Conservation (phyloP, 2,797 vertebrate genomes). For the Phrynocephalus guinanensis region DNA sequence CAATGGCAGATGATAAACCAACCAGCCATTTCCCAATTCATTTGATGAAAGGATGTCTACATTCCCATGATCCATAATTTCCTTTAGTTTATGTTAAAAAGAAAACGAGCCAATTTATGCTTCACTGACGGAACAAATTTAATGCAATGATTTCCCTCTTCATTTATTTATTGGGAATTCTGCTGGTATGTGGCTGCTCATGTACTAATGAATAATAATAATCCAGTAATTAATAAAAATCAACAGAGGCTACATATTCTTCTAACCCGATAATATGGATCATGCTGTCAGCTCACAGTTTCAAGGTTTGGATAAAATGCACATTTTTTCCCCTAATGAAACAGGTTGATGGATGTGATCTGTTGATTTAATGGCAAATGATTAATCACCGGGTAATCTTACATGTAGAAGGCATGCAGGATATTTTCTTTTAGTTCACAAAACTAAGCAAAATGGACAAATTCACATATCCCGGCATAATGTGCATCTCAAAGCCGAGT, state of each 20-base stretch:
- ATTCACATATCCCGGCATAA: not conserved
- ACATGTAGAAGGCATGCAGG: not conserved
- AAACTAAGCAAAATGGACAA: not conserved
- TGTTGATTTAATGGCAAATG: not conserved
- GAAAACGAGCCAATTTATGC: too few species aligned
- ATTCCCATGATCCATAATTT: too few species aligned
- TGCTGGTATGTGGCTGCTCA: not conserved
- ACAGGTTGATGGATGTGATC: not conserved
- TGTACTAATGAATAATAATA: not conserved
- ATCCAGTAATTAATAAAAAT: not conserved
- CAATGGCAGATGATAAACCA: not conserved
- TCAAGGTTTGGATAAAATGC: not conserved
- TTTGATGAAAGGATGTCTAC: not conserved
- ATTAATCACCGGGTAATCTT: not conserved
- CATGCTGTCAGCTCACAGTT: not conserved
- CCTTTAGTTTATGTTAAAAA: too few species aligned
- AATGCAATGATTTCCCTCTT: not conserved
- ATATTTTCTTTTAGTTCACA: not conserved
- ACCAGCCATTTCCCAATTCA: not conserved
- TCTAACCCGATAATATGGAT: not conserved
- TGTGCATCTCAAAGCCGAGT: not conserved
- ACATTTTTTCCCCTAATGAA: not conserved
- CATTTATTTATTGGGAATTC: not conserved
- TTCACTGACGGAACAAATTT: not conserved
- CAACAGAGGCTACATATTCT: not conserved